These are phyloP conservation scores for Dryadula phaetusa DNA, from an alignment of 2,888 invertebrate genomes.

Conservation along the genomic window DNA sequence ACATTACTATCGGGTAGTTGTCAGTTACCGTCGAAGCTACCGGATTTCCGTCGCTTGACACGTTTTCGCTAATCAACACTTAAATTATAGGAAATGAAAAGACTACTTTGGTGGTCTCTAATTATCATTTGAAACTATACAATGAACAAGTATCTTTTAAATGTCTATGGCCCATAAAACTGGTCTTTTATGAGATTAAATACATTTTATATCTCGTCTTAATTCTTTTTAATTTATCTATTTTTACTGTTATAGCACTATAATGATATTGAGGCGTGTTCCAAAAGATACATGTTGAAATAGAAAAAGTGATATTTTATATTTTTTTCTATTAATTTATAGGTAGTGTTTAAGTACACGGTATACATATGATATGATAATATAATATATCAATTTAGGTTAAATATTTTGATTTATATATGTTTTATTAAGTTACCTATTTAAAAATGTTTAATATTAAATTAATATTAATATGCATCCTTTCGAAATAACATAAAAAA, in stretches of 20 bases:
- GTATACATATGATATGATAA: too few species aligned
- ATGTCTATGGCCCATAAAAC: conserved; percentile 58
- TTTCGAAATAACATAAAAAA: too few species aligned
- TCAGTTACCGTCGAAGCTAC: conserved; percentile 26
- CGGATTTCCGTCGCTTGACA: conserved; percentile 42
- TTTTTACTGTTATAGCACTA: background rate
- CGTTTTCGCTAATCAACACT: conserved; percentile 38
- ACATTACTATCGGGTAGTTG: background rate
- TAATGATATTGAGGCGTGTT: background rate
- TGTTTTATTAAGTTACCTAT: too few species aligned
- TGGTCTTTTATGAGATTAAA: conserved; percentile 60
- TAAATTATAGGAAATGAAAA: conserved; percentile 36
- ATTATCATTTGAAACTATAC: conserved; percentile 66
- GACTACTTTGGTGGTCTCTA: conserved; percentile 75
- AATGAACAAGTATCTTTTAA: conserved; percentile 46
- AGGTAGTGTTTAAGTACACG: too few species aligned
- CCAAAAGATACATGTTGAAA: background rate
- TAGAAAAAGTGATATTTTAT: background rate
- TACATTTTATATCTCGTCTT: conserved; percentile 24
- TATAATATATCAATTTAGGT: too few species aligned
- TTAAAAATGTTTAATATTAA: too few species aligned
- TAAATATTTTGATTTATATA: too few species aligned
- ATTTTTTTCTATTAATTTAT: too few species aligned
- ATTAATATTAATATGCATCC: too few species aligned
- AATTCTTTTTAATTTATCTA: conserved; percentile 41